Percentiles rank a stretch among this genome's conserved stretches.
Evolutionary conservation across 2,113 vertebrate genomes (phyloP).

Genomic region (Platichthys flesus): DNA sequence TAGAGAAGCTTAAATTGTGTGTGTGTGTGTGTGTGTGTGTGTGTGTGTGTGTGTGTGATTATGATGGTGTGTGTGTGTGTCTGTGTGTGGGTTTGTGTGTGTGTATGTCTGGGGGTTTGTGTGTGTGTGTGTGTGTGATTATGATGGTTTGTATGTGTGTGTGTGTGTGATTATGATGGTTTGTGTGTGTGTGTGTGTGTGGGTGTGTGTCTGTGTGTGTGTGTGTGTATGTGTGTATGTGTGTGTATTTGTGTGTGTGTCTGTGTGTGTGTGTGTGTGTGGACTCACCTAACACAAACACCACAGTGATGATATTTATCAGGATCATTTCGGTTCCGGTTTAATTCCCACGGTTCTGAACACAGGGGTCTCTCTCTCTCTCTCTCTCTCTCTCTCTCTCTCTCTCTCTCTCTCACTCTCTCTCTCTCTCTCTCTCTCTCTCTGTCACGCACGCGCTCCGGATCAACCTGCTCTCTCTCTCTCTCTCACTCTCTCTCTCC

Average conservation of each 20-base stretch:
- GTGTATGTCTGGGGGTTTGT: background rate
- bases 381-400: conserved; percentile 23
- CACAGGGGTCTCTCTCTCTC: background rate
- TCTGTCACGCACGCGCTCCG: conserved; percentile 5
- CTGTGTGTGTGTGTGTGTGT: background rate
- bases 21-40: background rate
- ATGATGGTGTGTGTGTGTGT: background rate
- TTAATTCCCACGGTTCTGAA: background rate
- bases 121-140: background rate
- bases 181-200: background rate
- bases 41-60: background rate
- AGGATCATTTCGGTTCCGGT: conserved; percentile 73
- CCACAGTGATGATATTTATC: conserved; percentile 68
- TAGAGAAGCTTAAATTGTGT: too few species aligned
- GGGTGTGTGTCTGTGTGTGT: too few species aligned
- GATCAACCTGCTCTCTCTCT: background rate
- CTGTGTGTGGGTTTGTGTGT: background rate
- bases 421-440: conserved; percentile 10
- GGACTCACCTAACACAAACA: conserved; percentile 80
- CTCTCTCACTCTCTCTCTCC: conserved; percentile 38
- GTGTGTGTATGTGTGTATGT: background rate
- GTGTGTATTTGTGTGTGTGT: background rate
- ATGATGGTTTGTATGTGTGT: background rate
- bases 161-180: background rate
- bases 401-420: conserved; percentile 23